phyloP scores from a whole-genome alignment of 2,888 invertebrate species.

The Rhopalosiphum nymphaeae region DNA sequence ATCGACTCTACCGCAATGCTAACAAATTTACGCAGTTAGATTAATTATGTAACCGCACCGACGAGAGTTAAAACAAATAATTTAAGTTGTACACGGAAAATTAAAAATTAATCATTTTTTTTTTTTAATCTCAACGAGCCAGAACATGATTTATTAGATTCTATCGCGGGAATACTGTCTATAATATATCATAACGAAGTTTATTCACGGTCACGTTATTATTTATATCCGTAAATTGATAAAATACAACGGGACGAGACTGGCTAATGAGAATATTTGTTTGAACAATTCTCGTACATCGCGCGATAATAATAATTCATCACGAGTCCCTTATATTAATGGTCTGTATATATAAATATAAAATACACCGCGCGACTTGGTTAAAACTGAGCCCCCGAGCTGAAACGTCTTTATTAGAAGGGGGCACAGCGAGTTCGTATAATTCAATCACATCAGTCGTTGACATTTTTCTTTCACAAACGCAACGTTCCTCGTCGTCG shows the following conservation, averaged over 20 bases:
- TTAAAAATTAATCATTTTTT: constrained; percentile 51
- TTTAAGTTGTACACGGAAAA: neutral
- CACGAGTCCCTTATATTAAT: neutral
- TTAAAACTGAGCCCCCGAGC: neutral
- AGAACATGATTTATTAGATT: constrained; percentile 48
- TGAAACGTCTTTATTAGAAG: constrained; percentile 1
- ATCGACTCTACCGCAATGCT: neutral
- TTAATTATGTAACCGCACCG: neutral
- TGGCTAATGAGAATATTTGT: constrained; percentile 13
- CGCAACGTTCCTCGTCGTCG: neutral
- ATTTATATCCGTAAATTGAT: constrained; percentile 26
- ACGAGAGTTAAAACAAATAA: constrained; percentile 22
- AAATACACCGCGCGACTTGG: neutral
- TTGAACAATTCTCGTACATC: neutral
- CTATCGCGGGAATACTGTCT: neutral
- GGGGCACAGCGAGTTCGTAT: neutral
- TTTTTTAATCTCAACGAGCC: constrained; percentile 37
- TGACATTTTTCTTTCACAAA: neutral
- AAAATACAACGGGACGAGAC: neutral
- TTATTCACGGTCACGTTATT: neutral
- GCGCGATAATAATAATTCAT: constrained; percentile 29
- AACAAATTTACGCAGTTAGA: neutral
- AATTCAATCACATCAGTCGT: constrained; percentile 6
- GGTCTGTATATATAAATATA: neutral
- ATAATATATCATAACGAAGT: constrained; percentile 26